Base-by-base conservation (phyloP, 1,140 invertebrate genomes). In the Venturia canescens region DNA sequence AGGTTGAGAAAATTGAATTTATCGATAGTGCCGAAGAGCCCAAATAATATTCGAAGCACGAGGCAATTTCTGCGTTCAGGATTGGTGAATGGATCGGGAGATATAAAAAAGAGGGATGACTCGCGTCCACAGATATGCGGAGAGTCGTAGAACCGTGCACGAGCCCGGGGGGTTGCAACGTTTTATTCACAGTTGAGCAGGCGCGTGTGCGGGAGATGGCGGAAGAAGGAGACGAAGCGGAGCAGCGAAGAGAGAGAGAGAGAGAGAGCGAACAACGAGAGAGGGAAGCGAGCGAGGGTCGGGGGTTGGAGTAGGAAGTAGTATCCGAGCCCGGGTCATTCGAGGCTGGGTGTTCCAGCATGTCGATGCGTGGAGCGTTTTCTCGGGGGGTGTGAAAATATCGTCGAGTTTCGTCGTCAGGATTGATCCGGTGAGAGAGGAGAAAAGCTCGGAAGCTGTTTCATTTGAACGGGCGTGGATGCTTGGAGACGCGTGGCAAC, bases 311-410 rank as follows among this genome's bases (percentile, higher is more conserved):
- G n/a, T n/a, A n/a, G 70, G 86, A 86, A 83, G 86, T 89, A 87
- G 89, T 85, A 83, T 27, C 88, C 89, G 23, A 63, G 89, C 90
- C 91, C 90, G 91, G 91, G 90, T 88, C 89, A 91, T 90, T 89
- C 88, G 87, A 87, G 89, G 87, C 88, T 89, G 85, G 87, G 85
- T 72, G 63, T 82, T 86, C 85, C 86, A 87, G 88, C 87, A 91
- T 89, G 89, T 90, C 89, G 88, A 88, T 88, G 90, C 85, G 83
- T 85, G 83, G 85, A 84, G 86, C 88, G 84, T 86, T 88, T 83
- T 86, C 88, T 89, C 87, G 87, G 86, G 86, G 89, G 87, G 85
- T 86, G 88, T 86, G 80, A 83, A 81, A 82, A 38, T 82, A 78
- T 78, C 81, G 74, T 82, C 80, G 80, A 83, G 83, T 84, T 78